Evolutionary conservation across 2,888 invertebrate genomes (phyloP).

Genomic region (Cerceris rybyensis): DNA sequence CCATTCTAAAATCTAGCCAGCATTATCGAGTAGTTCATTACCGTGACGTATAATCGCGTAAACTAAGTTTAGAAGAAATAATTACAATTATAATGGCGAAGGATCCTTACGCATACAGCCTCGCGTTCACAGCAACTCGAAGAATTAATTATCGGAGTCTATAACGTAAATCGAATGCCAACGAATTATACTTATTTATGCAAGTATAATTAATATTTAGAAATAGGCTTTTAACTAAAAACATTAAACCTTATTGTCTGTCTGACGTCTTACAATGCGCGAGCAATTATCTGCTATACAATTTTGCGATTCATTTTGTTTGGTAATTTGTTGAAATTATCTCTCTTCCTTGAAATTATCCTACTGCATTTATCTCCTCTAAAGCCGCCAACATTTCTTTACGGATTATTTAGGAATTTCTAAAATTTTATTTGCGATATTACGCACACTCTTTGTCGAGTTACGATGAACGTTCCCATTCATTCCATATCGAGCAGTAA

Average conservation of each 20-base stretch:
- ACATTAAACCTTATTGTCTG: constrained; percentile 59
- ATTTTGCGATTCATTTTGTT: constrained; percentile 6
- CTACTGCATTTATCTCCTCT: constrained; percentile 31
- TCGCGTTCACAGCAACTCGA: constrained; percentile 9
- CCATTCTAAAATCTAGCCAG: not conserved
- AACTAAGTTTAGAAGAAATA: not conserved
- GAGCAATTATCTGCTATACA: constrained; percentile 22
- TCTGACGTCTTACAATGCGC: constrained; percentile 48
- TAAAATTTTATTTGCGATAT: constrained; percentile 32
- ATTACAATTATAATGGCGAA: constrained; percentile 19
- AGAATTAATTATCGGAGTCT: constrained; percentile 20
- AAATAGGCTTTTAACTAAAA: constrained; percentile 34
- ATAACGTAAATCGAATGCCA: constrained; percentile 1
- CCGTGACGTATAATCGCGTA: constrained; percentile 7
- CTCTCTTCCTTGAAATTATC: not conserved
- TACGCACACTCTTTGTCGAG: constrained; percentile 32
- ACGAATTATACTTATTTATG: not conserved
- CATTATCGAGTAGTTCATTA: constrained; percentile 17
- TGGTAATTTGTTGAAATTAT: not conserved
- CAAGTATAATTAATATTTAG: not conserved
- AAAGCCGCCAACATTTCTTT: constrained; percentile 39
- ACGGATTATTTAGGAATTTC: constrained; percentile 36
- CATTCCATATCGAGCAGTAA: not conserved
- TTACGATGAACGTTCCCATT: not conserved
- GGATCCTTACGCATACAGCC: constrained; percentile 28